phyloP scores from a whole-genome alignment of 1,140 invertebrate species.

The Chionoecetes opilio region DNA sequence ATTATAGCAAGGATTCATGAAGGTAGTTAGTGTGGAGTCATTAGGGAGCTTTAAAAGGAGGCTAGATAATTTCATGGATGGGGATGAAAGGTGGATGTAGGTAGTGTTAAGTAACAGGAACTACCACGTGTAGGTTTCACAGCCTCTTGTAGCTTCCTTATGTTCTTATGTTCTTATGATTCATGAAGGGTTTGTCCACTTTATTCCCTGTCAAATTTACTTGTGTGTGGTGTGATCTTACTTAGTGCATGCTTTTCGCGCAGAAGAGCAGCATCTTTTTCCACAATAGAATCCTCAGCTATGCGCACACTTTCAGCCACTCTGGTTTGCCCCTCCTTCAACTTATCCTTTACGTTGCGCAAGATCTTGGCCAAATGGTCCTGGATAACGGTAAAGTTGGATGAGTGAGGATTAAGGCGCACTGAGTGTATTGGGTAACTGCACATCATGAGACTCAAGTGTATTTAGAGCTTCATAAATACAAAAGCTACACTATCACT shows the following conservation, averaged over 20 bases:
- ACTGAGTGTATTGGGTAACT: neutral
- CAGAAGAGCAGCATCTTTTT: constrained; percentile 73
- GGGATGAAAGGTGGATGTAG: too few species aligned
- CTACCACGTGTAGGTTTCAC: too few species aligned
- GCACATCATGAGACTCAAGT: neutral
- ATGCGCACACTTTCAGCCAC: constrained; percentile 69
- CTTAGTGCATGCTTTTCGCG: constrained; percentile 62
- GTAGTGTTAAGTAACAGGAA: too few species aligned
- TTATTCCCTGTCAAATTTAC: neutral
- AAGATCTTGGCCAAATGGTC: constrained; percentile 61
- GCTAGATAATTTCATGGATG: too few species aligned
- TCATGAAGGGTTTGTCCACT: neutral
- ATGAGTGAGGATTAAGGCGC: neutral
- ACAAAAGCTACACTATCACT: too few species aligned
- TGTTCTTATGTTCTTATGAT: too few species aligned
- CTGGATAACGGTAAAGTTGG: constrained; percentile 39
- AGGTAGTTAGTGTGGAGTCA: too few species aligned
- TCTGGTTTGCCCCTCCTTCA: constrained; percentile 55
- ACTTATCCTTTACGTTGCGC: constrained; percentile 43
- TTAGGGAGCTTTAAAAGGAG: too few species aligned
- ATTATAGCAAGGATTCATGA: neutral
- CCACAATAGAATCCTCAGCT: constrained; percentile 65
- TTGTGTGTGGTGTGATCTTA: neutral
- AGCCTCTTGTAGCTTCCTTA: too few species aligned
- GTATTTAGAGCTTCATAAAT: too few species aligned